Conservation (phyloP, 2,113 vertebrate genomes). For the Scophthalmus maximus region DNA sequence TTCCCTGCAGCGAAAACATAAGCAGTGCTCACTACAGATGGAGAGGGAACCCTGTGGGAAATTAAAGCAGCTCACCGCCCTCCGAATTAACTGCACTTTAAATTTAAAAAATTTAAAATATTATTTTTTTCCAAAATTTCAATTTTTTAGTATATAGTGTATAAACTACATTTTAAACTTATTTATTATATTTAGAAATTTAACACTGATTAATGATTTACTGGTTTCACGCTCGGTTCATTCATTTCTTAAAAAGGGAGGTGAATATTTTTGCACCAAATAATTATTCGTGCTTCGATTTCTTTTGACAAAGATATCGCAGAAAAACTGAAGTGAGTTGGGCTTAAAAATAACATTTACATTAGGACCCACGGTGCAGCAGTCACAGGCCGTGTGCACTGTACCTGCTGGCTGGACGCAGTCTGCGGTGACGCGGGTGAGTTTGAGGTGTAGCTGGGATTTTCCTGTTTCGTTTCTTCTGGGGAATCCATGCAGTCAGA, state of each 20-base stretch:
- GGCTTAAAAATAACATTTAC: slow-evolving; percentile 2
- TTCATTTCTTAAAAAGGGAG: neutral
- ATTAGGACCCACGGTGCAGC: neutral
- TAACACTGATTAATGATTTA: neutral
- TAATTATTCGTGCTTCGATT: too few relatives aligned
- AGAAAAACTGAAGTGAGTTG: neutral
- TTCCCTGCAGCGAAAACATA: slow-evolving; percentile 82
- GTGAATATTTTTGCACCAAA: neutral
- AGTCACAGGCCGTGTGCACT: neutral
- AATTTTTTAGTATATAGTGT: neutral
- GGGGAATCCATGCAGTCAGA: slow-evolving; percentile 88
- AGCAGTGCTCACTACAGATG: slow-evolving; percentile 7
- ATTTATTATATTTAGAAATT: too few relatives aligned
- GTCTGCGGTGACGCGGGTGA: slow-evolving; percentile 87
- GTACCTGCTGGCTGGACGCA: slow-evolving; percentile 89
- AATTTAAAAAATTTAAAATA: neutral
- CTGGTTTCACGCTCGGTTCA: neutral
- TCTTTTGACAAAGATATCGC: too few relatives aligned
- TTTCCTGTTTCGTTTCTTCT: slow-evolving; percentile 86
- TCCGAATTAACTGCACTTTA: neutral
- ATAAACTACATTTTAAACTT: too few relatives aligned
- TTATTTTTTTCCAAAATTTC: too few relatives aligned
- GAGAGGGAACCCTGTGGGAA: neutral
- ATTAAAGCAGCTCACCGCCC: neutral
- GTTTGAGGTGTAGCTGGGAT: slow-evolving; percentile 80